phyloP scores from a whole-genome alignment of 2,888 invertebrate genomes.

The Icerya purchasi region DNA sequence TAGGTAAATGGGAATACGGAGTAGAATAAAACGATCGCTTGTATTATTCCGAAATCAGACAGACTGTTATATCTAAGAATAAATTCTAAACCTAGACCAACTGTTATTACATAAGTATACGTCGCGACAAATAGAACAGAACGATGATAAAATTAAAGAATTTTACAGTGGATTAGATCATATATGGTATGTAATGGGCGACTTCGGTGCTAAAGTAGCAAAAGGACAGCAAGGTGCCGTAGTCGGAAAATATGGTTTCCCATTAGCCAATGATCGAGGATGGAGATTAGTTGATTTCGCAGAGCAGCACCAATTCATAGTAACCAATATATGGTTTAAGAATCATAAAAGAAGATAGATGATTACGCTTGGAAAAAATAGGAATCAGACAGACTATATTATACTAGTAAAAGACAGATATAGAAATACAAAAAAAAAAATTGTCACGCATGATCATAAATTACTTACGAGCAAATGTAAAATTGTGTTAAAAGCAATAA shows the following conservation, averaged over 20 bases:
- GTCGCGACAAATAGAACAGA: neutral
- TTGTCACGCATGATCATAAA: too few relatives aligned
- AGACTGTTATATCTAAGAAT: neutral
- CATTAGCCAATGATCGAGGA: neutral
- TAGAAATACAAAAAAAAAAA: neutral
- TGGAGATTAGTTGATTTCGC: neutral
- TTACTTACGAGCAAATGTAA: neutral
- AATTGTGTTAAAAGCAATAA: neutral
- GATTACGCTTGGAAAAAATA: neutral
- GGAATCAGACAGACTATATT: neutral
- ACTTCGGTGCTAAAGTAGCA: neutral
- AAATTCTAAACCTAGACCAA: neutral
- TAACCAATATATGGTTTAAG: neutral
- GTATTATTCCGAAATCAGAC: too few relatives aligned
- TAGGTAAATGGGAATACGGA: neutral
- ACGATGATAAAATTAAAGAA: neutral
- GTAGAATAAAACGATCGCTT: neutral
- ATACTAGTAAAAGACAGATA: neutral
- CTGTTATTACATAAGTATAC: neutral
- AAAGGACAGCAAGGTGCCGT: neutral
- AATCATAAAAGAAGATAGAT: neutral
- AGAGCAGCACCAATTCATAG: neutral
- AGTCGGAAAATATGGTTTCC: neutral
- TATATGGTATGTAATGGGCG: neutral
- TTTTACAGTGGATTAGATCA: neutral